Evolutionary conservation across 2,888 invertebrate genomes (phyloP).

Genomic region (Athalia cordata): DNA sequence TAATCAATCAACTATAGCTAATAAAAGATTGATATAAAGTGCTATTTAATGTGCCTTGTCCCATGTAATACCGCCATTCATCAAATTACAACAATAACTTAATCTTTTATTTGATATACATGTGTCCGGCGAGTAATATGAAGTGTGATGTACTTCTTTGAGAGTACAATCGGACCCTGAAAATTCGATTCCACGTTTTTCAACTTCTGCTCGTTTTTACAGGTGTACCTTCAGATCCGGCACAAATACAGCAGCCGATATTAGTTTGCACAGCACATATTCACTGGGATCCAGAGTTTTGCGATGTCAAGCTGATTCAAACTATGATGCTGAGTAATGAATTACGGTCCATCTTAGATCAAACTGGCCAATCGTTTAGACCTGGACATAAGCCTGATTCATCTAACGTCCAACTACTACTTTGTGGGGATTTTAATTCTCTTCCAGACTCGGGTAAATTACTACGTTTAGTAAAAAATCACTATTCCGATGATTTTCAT

Average conservation of each 20-base stretch:
- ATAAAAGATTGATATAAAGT: not conserved
- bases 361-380: conserved; percentile 87
- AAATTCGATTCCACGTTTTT: not conserved
- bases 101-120: no score
- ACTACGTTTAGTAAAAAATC: conserved; percentile 59
- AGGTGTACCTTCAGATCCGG: conserved; percentile 85
- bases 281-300: conserved; percentile 99
- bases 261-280: conserved; percentile 99
- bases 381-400: conserved; percentile 83
- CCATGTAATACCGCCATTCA: no score
- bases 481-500: conserved; percentile 12
- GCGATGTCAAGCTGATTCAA: conserved; percentile 99
- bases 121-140: not conserved
- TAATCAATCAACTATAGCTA: not conserved
- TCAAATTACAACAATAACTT: no score
- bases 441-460: conserved; percentile 91
- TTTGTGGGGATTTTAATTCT: conserved; percentile 99
- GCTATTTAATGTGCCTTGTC: not conserved
- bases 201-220: conserved; percentile 51
- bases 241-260: conserved; percentile 88
- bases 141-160: not conserved
- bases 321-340: conserved; percentile 99
- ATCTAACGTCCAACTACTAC: conserved; percentile 89
- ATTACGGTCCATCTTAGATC: conserved; percentile 90
- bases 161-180: not conserved